Evolutionary conservation across 2,113 vertebrate species (phyloP).

Genomic region (Eubucco bourcierii): DNA sequence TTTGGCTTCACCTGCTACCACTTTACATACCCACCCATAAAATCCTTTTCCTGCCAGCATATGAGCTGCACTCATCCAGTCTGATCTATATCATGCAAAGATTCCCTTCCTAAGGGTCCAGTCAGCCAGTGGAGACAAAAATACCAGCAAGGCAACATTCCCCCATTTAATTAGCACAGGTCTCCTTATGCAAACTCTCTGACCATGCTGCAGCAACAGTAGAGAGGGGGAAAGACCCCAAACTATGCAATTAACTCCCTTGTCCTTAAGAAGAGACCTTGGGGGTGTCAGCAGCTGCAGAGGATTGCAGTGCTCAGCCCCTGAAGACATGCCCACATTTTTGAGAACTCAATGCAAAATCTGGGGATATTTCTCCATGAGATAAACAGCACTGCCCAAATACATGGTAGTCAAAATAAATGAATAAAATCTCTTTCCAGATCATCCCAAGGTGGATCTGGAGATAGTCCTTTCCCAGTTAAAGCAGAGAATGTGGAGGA

Average conservation of each 20-base stretch:
- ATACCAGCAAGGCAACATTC: neutral
- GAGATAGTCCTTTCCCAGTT: neutral
- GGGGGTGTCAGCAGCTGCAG: neutral
- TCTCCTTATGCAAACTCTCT: neutral
- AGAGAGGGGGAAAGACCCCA: neutral
- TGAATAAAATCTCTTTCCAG: neutral
- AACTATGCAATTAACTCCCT: accelerated
- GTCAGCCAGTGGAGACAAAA: accelerated
- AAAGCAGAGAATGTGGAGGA: neutral
- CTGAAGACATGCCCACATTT: accelerated
- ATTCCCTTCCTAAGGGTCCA: neutral
- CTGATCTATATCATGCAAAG: neutral
- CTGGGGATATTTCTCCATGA: neutral
- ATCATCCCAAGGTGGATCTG: neutral
- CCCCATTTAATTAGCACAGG: neutral
- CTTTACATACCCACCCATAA: accelerated
- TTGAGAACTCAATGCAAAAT: neutral
- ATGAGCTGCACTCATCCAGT: neutral
- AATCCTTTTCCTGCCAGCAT: accelerated
- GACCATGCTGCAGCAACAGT: neutral
- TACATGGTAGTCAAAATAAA: neutral
- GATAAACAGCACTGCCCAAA: neutral
- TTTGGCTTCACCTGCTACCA: neutral
- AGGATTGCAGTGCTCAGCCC: neutral
- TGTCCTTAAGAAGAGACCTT: neutral